Conservation (phyloP, 92 coral and sea anemone species). For the Phenganax subtilis region DNA sequence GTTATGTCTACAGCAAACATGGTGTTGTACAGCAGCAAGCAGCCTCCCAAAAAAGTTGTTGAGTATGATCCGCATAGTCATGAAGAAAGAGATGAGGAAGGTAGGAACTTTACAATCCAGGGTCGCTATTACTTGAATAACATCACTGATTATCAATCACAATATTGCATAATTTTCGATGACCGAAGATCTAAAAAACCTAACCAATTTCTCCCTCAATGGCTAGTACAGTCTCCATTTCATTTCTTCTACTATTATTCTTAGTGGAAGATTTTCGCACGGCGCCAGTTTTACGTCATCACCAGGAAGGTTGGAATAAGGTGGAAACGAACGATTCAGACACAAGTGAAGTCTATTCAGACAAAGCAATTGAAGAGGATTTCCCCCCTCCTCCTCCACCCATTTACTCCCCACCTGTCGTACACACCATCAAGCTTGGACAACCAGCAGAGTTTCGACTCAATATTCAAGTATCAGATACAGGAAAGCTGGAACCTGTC, state of each 20-base stretch:
- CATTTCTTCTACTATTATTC: neutral
- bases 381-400: slow-evolving; percentile 33
- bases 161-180: too few species aligned
- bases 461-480: slow-evolving; percentile 15
- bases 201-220: too few species aligned
- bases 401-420: slow-evolving; percentile 21
- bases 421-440: slow-evolving; percentile 26
- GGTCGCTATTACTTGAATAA: neutral
- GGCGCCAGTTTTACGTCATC: slow-evolving; percentile 28
- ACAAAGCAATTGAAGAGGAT: slow-evolving; percentile 22
- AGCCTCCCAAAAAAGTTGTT: slow-evolving; percentile 72
- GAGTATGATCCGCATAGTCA: slow-evolving; percentile 53
- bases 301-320: slow-evolving; percentile 36
- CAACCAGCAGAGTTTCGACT: slow-evolving; percentile 26
- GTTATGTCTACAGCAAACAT: slow-evolving; percentile 69
- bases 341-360: slow-evolving; percentile 26
- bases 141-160: neutral
- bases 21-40: slow-evolving; percentile 65
- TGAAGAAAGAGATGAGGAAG: slow-evolving; percentile 35
- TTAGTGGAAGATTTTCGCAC: slow-evolving; percentile 23
- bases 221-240: too few species aligned
- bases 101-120: neutral
- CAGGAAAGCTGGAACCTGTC: slow-evolving; percentile 7
- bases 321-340: slow-evolving; percentile 35
- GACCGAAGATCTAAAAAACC: too few species aligned